A percentile compares a stretch with the other conserved stretches of the same genome.
These are phyloP conservation scores for Crocidura indochinensis DNA, from an alignment of 2,797 vertebrate genomes.

Conservation along the genomic window DNA sequence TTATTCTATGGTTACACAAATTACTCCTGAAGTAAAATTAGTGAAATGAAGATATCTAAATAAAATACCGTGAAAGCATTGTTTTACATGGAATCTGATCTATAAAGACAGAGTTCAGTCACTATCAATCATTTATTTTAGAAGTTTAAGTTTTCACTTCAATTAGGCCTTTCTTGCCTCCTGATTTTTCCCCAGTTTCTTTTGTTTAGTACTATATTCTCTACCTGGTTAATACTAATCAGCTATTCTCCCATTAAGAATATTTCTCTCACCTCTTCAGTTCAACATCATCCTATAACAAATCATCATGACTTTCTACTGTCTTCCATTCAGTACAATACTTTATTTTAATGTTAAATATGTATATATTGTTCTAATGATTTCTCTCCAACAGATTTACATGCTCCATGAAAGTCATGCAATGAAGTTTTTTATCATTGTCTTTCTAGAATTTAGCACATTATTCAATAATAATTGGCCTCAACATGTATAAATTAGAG, in stretches of 20 bases:
- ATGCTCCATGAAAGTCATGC: not conserved
- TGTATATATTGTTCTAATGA: not conserved
- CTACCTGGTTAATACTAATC: not conserved
- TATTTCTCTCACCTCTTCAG: not conserved
- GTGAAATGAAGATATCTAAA: not conserved
- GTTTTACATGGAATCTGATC: not conserved
- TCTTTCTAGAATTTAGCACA: conserved; percentile 25
- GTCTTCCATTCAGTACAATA: not conserved
- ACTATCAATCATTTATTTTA: not conserved
- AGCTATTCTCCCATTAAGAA: not conserved
- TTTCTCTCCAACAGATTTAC: conserved; percentile 7
- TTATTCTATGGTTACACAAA: conserved; percentile 13
- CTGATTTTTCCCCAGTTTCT: not conserved
- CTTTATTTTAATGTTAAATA: not conserved
- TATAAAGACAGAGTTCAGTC: not conserved
- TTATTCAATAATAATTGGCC: not conserved
- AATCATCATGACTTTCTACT: not conserved
- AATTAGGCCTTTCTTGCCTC: not conserved
- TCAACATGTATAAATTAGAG: not conserved
- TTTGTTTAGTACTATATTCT: not conserved
- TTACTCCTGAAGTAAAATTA: not conserved
- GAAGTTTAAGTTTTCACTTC: not conserved
- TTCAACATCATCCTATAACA: not conserved
- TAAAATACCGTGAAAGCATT: conserved; percentile 4
- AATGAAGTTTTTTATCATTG: not conserved